Evolutionary conservation across 1,140 invertebrate species (phyloP), one percentile per base, ranked within the genome.

Genomic region (Cydia amplana): DNA sequence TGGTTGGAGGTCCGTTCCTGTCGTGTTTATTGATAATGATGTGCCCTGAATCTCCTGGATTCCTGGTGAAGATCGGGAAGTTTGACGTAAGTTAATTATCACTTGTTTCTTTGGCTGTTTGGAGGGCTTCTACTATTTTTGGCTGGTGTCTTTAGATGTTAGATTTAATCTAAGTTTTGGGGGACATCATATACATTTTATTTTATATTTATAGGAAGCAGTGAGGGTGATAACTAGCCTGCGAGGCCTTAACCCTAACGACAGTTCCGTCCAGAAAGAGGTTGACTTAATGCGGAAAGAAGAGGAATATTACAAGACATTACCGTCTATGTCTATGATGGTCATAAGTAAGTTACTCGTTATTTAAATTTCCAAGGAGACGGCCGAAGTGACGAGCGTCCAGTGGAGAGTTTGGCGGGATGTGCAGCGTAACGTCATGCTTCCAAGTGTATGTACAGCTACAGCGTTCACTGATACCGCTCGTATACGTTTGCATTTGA

Each of bases 11-110:
- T 0, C 85, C 90, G 2, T 72, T 88, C 3, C 63, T 90, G 1
- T 92, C 88, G 51, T 64, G 91, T 0, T 73, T 85, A 1, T 74
- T 90, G 7, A 86, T 93, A 18, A 77, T 89, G 43, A 93, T 92
- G 77, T 82, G 91, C 74, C 93, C 93, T 0, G 93, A 94, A 63
- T 93, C 93, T 1, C 93, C 93, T 1, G 87, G 90, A 25, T 88
- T 88, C 43, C 79, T 93, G 63, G 81, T 92, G 10, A 91, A 91
- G 46, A 73, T 75, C 0, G 90, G 92, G 28, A 89, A 86, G 63
- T 70, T 80, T 36, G 80, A 93, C 74, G 91, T 92, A 80, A 79
- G 79, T 83, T n/a, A n/a, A n/a, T n/a, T 16, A 49, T 46, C 0
- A 14, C 14, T 12, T 10, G 43, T 10, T 46, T 46, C 14, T 40